Evolutionary conservation across 2,113 vertebrate genomes (phyloP).

Genomic region (Equus przewalskii): DNA sequence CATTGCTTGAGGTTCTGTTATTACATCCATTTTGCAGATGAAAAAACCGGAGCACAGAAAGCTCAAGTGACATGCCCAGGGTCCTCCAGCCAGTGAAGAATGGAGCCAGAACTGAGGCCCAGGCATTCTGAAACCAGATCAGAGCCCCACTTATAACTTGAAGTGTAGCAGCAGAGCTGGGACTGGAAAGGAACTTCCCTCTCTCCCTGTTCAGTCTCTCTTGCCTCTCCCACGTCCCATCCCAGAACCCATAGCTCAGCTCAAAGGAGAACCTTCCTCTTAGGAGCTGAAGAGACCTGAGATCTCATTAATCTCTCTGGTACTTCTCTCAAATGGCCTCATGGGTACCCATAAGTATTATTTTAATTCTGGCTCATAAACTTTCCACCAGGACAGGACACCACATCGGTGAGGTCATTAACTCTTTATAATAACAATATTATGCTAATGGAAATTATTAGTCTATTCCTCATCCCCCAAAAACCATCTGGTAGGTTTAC

Average conservation of each 20-base stretch:
- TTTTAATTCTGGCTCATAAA: slow-evolving; percentile 82
- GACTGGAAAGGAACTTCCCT: background rate
- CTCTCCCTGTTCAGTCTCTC: no score
- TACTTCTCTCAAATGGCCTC: slow-evolving; percentile 81
- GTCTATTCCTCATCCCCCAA: slow-evolving; percentile 70
- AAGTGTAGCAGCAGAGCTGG: background rate
- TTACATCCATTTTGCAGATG: background rate
- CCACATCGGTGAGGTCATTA: slow-evolving; percentile 78
- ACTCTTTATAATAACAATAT: slow-evolving; percentile 80
- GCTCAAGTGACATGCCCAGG: background rate
- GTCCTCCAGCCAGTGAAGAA: background rate
- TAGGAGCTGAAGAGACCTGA: background rate
- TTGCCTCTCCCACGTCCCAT: background rate
- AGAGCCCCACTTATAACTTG: background rate
- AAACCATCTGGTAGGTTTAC: slow-evolving; percentile 83
- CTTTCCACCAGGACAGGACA: slow-evolving; percentile 75
- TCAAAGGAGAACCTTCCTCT: slow-evolving; percentile 32
- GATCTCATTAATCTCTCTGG: slow-evolving; percentile 71
- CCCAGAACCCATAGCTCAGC: slow-evolving; percentile 3
- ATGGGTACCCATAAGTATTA: slow-evolving; percentile 78
- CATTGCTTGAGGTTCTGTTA: background rate
- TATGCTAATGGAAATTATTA: slow-evolving; percentile 85
- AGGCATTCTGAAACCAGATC: background rate
- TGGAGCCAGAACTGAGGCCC: background rate
- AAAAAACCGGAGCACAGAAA: background rate